These are phyloP conservation scores for Drosophila robusta DNA, from an alignment of 2,888 invertebrate genomes.

Conservation along the genomic window DNA sequence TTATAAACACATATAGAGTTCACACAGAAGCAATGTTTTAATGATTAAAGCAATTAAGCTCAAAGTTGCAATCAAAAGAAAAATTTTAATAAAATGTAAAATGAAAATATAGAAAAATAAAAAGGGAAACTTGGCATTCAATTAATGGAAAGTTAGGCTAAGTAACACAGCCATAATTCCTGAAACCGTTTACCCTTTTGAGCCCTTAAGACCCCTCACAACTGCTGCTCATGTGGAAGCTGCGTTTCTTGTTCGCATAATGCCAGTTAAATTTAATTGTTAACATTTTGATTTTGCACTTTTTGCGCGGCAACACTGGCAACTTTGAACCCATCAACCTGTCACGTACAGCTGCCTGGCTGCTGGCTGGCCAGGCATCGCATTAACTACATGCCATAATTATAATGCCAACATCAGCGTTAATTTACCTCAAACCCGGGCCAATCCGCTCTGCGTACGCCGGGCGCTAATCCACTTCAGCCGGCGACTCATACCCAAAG, in stretches of 20 bases:
- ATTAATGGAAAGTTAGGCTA: neutral
- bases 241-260: neutral
- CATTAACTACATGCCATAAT: slow-evolving; percentile 70
- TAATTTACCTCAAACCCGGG: slow-evolving; percentile 56
- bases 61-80: no score
- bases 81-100: neutral
- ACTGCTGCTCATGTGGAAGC: neutral
- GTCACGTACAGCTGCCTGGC: slow-evolving; percentile 34
- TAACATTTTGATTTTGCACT: slow-evolving; percentile 38
- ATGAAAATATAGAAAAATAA: neutral
- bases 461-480: slow-evolving; percentile 46
- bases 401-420: slow-evolving; percentile 73
- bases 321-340: slow-evolving; percentile 30
- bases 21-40: no score
- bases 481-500: slow-evolving; percentile 52
- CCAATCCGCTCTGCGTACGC: slow-evolving; percentile 18
- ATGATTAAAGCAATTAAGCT: no score
- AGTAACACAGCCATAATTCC: neutral
- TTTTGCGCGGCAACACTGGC: slow-evolving; percentile 2
- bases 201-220: neutral
- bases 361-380: slow-evolving; percentile 35
- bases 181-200: neutral
- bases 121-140: neutral
- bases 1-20: no score
- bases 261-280: slow-evolving; percentile 36